Evolutionary conservation across 2,888 invertebrate species (phyloP).

Genomic region (Caenorhabditis sp.): DNA sequence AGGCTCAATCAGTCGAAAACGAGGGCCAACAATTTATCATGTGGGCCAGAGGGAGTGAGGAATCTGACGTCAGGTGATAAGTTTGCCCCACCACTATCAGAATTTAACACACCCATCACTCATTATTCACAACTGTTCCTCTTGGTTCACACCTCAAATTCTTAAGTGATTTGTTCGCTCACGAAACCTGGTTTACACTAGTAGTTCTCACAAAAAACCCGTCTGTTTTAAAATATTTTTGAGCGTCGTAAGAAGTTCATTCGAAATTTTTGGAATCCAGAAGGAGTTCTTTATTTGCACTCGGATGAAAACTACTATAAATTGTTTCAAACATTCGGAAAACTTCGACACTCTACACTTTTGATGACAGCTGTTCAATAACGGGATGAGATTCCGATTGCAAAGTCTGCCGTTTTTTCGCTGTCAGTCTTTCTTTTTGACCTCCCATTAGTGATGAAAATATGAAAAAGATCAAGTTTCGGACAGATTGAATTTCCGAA

Average conservation of each 20-base stretch:
- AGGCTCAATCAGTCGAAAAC: conserved; percentile 32
- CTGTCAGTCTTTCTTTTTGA: not conserved
- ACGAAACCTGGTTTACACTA: too few relatives aligned
- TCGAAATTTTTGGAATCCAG: too few relatives aligned
- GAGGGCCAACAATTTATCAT: conserved; percentile 43
- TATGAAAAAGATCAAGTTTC: conserved; percentile 3
- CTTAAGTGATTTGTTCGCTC: too few relatives aligned
- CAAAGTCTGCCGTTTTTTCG: conserved; percentile 3
- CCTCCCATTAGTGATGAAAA: conserved; percentile 2
- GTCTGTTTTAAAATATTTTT: too few relatives aligned
- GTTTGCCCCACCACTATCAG: conserved; percentile 7
- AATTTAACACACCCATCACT: conserved; percentile 13
- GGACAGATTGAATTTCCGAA: not conserved
- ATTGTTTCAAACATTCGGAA: not conserved
- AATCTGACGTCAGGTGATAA: conserved; percentile 46
- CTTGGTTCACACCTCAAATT: conserved; percentile 4
- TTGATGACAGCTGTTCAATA: conserved; percentile 25
- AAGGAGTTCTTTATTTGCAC: too few relatives aligned
- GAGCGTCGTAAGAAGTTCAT: too few relatives aligned
- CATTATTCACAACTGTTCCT: too few relatives aligned
- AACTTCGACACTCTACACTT: not conserved
- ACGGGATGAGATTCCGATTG: not conserved
- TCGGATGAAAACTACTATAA: too few relatives aligned
- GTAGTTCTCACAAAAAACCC: too few relatives aligned
- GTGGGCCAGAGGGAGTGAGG: conserved; percentile 33